These are phyloP conservation scores for Meteorus colon DNA, from an alignment of 2,888 invertebrate species.

Conservation along the genomic window DNA sequence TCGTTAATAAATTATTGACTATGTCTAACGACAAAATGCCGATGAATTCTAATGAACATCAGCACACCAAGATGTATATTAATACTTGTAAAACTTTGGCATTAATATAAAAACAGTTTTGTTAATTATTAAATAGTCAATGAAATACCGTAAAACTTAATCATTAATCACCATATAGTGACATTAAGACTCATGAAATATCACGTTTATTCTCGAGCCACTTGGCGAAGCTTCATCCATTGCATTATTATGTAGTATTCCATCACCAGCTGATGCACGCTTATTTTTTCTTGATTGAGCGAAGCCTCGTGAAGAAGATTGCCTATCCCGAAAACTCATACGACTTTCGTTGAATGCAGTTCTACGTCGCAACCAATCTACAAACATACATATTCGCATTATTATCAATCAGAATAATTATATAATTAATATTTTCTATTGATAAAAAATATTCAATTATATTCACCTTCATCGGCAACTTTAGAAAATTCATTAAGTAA, in stretches of 20 bases:
- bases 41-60: no score
- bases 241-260: background rate
- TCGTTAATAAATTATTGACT: no score
- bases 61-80: background rate
- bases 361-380: conserved; percentile 51
- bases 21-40: no score
- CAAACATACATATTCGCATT: conserved; percentile 25
- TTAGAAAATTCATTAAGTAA: conserved; percentile 78
- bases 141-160: background rate
- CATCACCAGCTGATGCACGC: background rate
- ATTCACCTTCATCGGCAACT: conserved; percentile 77
- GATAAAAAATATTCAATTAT: conserved; percentile 48
- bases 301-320: background rate
- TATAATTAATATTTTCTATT: background rate
- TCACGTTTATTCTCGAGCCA: conserved; percentile 29
- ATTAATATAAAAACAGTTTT: background rate
- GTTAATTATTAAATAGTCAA: no score
- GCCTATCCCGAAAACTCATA: background rate
- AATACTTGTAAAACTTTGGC: conserved; percentile 36
- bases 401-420: conserved; percentile 10
- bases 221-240: background rate
- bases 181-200: background rate
- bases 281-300: background rate
- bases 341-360: conserved; percentile 40
- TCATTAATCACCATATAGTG: background rate